Base-by-base conservation (phyloP, 1,140 invertebrate genomes). In the Drosophila yakuba region DNA sequence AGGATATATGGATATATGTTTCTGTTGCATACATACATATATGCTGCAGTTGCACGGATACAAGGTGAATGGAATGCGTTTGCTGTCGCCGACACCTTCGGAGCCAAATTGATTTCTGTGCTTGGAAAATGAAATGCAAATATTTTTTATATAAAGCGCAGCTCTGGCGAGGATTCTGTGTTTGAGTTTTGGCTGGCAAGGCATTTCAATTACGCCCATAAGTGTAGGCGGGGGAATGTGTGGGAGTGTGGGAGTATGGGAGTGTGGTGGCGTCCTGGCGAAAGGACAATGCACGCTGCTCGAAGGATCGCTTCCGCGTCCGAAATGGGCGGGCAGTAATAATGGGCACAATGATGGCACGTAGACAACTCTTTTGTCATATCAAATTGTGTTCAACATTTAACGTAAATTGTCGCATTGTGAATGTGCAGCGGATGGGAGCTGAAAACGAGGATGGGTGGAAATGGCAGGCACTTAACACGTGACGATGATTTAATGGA, bases 351-450 rank as follows among this genome's bases (percentile, higher is more conserved):
- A 69, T 69, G 80, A 69, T 64, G 72, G 83, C 84, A 88, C 84
- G 84, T 88, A 88, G 83, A 83, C 83, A 88, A 89, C 83, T 89
- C 83, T 88, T 88, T 88, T 88, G 83, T 88, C 83, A 88, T 89
- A 83, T 89, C 79, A 88, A 85, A 86, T 86, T 86, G 82, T 82
- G 82, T 71, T 86, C 43, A 86, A 83, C 83, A 89, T 88, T 88
- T 88, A 88, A 89, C 83, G 76, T 83, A 88, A 88, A 88, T 88
- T 88, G 83, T 89, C 59, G 83, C 83, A 86, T 79, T 88, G 71
- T 86, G 36, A 59, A 17, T 47, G 44, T 55, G 54, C 25, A 36
- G 20, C 38, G 32, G 23, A 52, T 23, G 12, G 43, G 1, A 4
- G 38, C 5, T 17, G 38, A 47, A 14, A 74, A 28, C 25, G 45